Evolutionary conservation across 92 coral and sea anemone species (phyloP), one percentile per base, ranked within the genome.

Genomic region (Nematostella vectensis): DNA sequence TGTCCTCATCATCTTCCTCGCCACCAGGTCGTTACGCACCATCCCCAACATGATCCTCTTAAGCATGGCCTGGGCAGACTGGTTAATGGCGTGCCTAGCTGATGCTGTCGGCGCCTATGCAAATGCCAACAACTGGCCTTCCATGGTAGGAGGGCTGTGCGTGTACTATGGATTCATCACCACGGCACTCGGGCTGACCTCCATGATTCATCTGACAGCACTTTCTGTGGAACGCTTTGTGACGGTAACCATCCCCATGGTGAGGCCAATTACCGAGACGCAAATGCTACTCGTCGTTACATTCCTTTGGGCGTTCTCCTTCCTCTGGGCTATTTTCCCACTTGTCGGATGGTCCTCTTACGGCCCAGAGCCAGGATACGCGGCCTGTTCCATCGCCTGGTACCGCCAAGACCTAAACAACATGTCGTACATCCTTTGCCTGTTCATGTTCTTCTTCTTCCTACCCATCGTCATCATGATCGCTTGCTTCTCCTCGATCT

Each of bases 281-380:
- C 70, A 59, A 2, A 62, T 57, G 37, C 2, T 28, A 27, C 19
- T 26, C 16, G 48, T 47, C 20, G 55, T 81, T 15, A 47, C 48
- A 1, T 62, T 33, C 11, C 63, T 71, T 11, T 87, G 96, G 96
- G 0, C 45, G 0, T 67, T 73, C n/a, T 33, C 96, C 42, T 58
- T 87, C 25, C 1, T 61, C 2, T 59, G 80, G 63, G 59, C 79
- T 21, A 38, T 62, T 2, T 67, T 68, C 11, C 96, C 91, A 3
- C 63, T 85, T 29, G 36, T 72, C 9, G 96, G 91, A 13, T 87
- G 96, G 96, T 77, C 87, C 2, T 61, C 67, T 17, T 87, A 65
- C 59, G 65, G 61, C 13, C 70, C 65, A 12, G 96, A 87, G 63
- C 83, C 83, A 29, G 77, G 69, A 25, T 69, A 65, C 47, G 56